Base-by-base conservation (phyloP, 2,888 invertebrate genomes). In the Timema cristinae region DNA sequence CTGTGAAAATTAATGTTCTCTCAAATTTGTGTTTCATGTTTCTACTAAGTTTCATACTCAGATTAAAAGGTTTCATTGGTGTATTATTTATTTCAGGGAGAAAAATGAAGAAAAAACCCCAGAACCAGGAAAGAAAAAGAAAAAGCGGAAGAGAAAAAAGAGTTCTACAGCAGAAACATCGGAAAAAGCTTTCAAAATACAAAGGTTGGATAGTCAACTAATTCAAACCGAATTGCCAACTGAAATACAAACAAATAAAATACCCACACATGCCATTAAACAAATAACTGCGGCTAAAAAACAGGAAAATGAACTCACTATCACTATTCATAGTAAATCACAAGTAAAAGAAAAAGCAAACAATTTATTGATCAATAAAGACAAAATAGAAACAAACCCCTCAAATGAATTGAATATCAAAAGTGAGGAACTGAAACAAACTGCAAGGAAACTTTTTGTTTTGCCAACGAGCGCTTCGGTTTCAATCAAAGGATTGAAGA, bases 71-170 rank as follows among this genome's bases (percentile, higher is more conserved):
- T 47, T 6, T 61, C 8, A 56, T 73, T 50, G 63, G 67, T 68
- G 48, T 51, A 66, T 66, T 66, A 56, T 68, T 70, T 49, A 61
- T 72, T 70, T 52, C 50, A 80, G 81, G 7, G 71, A 74, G 16
- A 63, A 72, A 69, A 67, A 73, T 74, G 61, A 73, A 74, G 73
- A 76, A 71, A 8, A 32, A 32, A 32, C 32, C 1, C 32, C 32
- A 32, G 32, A 32, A 4, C 32, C 32, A 2, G 32, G 32, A 74
- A 75, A 56, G 48, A 70, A 61, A 72, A 80, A 77, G 69, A 78
- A 77, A 70, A 79, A 78, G 71, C 78, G 76, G 71, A 78, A 75
- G 71, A 76, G 76, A 68, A 72, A 72, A 52, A 52, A 56, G 52
- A 66, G 15, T 7, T 13, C 11, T 11, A 69, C 51, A 47, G 32